Percentiles rank a stretch among this genome's conserved stretches.
These are phyloP conservation scores for Alethe diademata DNA, from an alignment of 2,113 vertebrate species.

Conservation along the genomic window DNA sequence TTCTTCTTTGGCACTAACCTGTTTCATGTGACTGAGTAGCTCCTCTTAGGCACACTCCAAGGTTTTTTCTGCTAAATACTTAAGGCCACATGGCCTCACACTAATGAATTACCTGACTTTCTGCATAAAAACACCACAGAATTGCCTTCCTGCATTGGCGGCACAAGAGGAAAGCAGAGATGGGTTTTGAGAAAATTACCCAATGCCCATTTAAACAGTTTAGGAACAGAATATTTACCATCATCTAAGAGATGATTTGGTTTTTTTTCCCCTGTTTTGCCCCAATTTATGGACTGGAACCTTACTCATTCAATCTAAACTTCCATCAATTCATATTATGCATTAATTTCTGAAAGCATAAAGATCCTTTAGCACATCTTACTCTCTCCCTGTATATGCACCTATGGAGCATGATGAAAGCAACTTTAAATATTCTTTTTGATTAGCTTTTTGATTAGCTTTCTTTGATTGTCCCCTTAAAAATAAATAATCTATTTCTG, in stretches of 20 bases:
- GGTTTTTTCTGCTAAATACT: not conserved
- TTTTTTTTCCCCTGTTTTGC: not conserved
- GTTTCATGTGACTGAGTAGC: not conserved
- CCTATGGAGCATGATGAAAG: constrained; percentile 37
- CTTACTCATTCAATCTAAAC: not conserved
- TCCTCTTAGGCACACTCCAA: not conserved
- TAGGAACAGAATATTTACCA: not conserved
- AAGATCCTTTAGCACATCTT: not conserved
- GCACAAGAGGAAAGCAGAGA: not conserved
- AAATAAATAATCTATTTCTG: constrained; percentile 54
- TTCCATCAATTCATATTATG: not conserved
- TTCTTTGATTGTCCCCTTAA: constrained; percentile 53
- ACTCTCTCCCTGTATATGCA: not conserved
- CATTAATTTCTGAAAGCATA: not conserved
- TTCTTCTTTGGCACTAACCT: not conserved
- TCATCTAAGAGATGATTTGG: not conserved
- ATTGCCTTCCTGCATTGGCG: not conserved
- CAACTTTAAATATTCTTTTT: constrained; percentile 47
- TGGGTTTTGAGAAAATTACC: not conserved
- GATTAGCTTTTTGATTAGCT: constrained; percentile 59
- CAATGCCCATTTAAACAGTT: not conserved
- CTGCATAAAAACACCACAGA: not conserved
- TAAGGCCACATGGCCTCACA: not conserved
- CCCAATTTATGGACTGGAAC: not conserved
- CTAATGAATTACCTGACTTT: not conserved